phyloP scores from a whole-genome alignment of 1,140 invertebrate genomes.

The Dendroctonus valens region DNA sequence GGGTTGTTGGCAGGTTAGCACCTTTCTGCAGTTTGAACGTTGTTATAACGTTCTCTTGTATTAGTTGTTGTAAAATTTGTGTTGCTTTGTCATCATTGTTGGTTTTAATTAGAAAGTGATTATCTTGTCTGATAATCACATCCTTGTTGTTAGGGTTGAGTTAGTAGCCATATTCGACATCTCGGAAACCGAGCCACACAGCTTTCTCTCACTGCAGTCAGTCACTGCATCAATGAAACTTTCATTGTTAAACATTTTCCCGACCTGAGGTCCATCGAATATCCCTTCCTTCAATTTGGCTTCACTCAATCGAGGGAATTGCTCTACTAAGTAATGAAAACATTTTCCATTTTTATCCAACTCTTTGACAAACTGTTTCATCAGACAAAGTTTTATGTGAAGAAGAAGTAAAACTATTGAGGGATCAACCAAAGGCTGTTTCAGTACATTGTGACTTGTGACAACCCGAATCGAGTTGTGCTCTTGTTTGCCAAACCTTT shows the following conservation, averaged over 20 bases:
- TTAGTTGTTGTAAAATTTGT: too few species aligned
- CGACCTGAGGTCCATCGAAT: constrained; percentile 36
- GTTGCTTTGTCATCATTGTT: too few species aligned
- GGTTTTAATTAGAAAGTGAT: too few species aligned
- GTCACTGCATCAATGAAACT: constrained; percentile 9
- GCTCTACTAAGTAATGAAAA: constrained; percentile 25
- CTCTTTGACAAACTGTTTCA: too few species aligned
- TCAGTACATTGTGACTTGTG: constrained; percentile 7
- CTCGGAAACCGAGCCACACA: constrained; percentile 25
- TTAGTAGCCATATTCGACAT: too few species aligned
- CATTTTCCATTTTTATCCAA: constrained; percentile 3
- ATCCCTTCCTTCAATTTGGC: constrained; percentile 37
- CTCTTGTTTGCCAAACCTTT: too few species aligned
- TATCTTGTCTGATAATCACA: too few species aligned
- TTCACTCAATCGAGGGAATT: constrained; percentile 23
- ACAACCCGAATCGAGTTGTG: too few species aligned
- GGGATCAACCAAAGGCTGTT: constrained; percentile 11
- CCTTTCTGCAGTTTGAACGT: too few species aligned
- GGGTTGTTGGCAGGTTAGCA: too few species aligned
- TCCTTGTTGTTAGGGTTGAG: too few species aligned
- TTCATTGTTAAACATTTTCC: not conserved
- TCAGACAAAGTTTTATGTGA: constrained; percentile 46
- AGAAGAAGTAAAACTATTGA: constrained; percentile 43
- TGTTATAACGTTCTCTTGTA: too few species aligned
- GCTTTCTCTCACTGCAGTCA: constrained; percentile 7